Base-by-base conservation (phyloP, 2,113 vertebrate species). In the Brachypteracias leptosomus region DNA sequence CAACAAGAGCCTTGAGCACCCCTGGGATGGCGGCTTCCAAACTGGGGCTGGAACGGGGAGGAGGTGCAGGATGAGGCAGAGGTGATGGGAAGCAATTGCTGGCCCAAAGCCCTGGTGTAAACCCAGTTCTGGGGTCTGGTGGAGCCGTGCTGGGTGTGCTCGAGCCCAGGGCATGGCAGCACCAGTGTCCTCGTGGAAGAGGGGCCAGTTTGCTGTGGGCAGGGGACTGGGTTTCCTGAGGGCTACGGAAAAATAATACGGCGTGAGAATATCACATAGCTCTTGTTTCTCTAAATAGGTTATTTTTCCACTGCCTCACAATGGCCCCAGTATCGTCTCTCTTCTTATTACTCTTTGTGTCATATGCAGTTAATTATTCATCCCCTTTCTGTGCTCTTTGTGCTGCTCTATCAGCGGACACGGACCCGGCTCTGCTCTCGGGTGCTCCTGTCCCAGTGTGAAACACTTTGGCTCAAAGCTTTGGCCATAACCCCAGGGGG, bases 291-390 rank as follows among this genome's bases (percentile, higher is more conserved):
- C 93, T 92, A 92, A 96, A 94, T 85, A 96, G 94, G 85, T 80
- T 88, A 77, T 97, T 97, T 96, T 97, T 95, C 97, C 89, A 93
- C 91, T 82, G 75, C 88, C 95, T 72, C 72, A 49, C 95, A 96
- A 93, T 93, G 96, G 96, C 90, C 94, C 54, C 77, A 28, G 87
- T 97, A 94, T 97, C 95, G 20, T 31, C 73, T 93, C 81, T 95
- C 94, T 93, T 61, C 97, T 95, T 84, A 93, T 79, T 95, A 15
- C 96, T 95, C 94, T 90, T 92, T 86, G 88, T 94, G 79, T 68
- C 83, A 92, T 80, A 88, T 89, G 62, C 26, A 58, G 74, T 98
- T 85, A 98, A 98, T 98, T 97, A 98, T 98, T 98, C 76, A 98
- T 91, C 51, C 72, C 75, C n/a, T 63, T 5, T 29, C 58, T 47